Percentiles rank a stretch among this genome's conserved stretches.
These are phyloP conservation scores for Cistogaster globosa DNA, from an alignment of 2,888 invertebrate genomes.

Conservation along the genomic window DNA sequence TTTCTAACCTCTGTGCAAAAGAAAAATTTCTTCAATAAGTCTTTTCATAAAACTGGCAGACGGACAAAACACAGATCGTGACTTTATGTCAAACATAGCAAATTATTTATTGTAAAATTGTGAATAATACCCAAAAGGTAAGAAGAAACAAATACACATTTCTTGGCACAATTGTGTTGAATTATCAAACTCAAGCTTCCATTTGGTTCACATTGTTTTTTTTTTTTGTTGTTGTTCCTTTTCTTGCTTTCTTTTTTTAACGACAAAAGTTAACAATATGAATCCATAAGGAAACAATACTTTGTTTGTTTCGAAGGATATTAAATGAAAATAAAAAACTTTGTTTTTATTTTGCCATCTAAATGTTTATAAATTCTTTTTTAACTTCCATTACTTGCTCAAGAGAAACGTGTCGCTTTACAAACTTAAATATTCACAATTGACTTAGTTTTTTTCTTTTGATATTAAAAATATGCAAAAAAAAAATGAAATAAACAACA, in stretches of 20 bases:
- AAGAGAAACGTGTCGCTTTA: constrained; percentile 61
- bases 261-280: constrained; percentile 45
- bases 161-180: constrained; percentile 50
- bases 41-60: background rate
- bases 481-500: constrained; percentile 58
- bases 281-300: constrained; percentile 43
- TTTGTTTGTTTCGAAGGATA: constrained; percentile 46
- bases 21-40: constrained; percentile 14
- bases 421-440: constrained; percentile 67
- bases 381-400: constrained; percentile 40
- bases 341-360: constrained; percentile 14
- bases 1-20: constrained; percentile 25
- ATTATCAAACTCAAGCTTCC: constrained; percentile 48
- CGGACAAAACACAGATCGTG: constrained; percentile 58
- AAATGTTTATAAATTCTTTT: constrained; percentile 59
- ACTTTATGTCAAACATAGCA: constrained; percentile 68
- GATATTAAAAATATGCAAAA: constrained; percentile 33
- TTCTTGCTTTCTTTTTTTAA: background rate
- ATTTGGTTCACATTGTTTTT: constrained; percentile 36
- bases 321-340: constrained; percentile 15
- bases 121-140: constrained; percentile 12
- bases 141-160: constrained; percentile 33
- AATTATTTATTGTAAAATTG: constrained; percentile 64
- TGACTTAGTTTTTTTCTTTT: constrained; percentile 32
- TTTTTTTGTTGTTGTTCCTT: background rate